phyloP scores from a whole-genome alignment of 2,113 vertebrate genomes.

The Okapia johnstoni region DNA sequence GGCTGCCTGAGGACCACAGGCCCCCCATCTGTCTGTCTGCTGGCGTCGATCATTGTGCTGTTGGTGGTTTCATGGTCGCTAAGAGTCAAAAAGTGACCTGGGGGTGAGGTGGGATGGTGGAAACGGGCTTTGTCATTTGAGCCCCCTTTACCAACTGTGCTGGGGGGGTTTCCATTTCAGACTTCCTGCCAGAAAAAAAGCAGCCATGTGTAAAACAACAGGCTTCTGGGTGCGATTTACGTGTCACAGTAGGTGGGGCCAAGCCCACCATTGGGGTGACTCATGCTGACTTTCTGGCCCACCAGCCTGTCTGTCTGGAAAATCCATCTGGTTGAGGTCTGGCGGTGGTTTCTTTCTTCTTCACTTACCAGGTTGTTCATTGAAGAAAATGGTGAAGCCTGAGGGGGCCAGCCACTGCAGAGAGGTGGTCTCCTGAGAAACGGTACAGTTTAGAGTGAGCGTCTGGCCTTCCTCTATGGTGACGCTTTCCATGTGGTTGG shows the following conservation, averaged over 20 bases:
- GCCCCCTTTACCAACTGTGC: background rate
- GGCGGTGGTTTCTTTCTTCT: background rate
- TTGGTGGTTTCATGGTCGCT: background rate
- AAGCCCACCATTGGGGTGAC: constrained; percentile 14
- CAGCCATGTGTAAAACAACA: background rate
- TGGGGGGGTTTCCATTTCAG: constrained; percentile 67
- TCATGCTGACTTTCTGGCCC: constrained; percentile 27
- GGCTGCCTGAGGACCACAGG: background rate
- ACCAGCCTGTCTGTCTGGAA: background rate
- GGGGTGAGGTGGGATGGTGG: background rate
- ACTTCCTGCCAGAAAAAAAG: constrained; percentile 47
- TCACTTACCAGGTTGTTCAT: constrained; percentile 62
- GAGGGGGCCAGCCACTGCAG: constrained; percentile 68
- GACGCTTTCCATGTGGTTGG: background rate
- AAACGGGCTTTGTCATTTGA: background rate
- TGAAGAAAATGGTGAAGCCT: constrained; percentile 68
- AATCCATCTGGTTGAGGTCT: background rate
- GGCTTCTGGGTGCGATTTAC: background rate
- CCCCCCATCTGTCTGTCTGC: background rate
- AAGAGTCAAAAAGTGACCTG: background rate
- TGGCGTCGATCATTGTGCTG: background rate
- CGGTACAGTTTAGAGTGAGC: background rate
- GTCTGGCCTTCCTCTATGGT: constrained; percentile 53
- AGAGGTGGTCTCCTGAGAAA: background rate
- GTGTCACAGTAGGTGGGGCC: background rate